A percentile compares a stretch with the other conserved stretches of the same genome.
Evolutionary conservation across 2,888 invertebrate genomes (phyloP).

Genomic region (Podabrus alpinus): DNA sequence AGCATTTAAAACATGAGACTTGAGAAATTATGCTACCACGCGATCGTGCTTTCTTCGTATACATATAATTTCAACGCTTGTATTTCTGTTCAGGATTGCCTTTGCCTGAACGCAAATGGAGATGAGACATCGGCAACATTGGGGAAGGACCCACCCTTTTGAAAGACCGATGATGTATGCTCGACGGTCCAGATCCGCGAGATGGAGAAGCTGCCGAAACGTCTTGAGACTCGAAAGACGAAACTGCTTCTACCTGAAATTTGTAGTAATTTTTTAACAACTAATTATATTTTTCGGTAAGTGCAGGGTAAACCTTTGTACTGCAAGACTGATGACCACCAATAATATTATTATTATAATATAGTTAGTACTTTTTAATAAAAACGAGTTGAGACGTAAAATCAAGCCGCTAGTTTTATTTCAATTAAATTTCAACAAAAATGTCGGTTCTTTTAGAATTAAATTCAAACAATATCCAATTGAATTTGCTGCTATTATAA

Average conservation of each 20-base stretch:
- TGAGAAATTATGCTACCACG: background rate
- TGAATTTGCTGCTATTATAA: no score
- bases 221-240: background rate
- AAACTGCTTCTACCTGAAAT: background rate
- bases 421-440: background rate
- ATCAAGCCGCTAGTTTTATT: background rate
- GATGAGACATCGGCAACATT: background rate
- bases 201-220: background rate
- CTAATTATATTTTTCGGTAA: background rate
- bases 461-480: background rate
- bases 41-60: constrained; percentile 3
- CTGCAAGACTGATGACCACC: background rate
- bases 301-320: background rate
- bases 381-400: background rate
- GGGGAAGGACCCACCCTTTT: background rate
- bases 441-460: background rate
- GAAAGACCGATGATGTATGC: background rate
- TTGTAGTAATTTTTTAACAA: background rate
- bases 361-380: background rate
- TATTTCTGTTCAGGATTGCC: constrained; percentile 13
- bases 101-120: background rate
- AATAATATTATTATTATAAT: no score
- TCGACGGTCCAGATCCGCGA: background rate
- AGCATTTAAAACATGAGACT: constrained; percentile 4
- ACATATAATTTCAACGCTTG: background rate